Evolutionary conservation across 2,113 vertebrate genomes (phyloP), one percentile per base, ranked within the genome.

Genomic region (Chloropsis hardwickii): DNA sequence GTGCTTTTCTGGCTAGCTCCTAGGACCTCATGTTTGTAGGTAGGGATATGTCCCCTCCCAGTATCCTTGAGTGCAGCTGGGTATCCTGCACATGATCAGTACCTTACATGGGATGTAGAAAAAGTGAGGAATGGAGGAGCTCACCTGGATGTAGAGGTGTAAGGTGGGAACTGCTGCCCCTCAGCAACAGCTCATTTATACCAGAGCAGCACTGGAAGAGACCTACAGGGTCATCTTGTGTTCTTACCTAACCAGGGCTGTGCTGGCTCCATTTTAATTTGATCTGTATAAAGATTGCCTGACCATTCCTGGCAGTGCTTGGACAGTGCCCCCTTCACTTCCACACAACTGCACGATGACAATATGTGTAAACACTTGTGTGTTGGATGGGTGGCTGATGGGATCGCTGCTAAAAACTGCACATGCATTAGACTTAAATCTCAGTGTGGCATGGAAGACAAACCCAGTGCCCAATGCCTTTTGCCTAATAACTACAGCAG

Each of bases 31-130:
- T 17, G 7, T 73, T 28, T 74, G 25, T 35, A 24, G 23, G 5
- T 3, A 18, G 39, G 9, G 42, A 18, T 72, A 5, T 50, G 11
- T 23, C 6, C 8, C 7, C 9, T 40, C 8, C 25, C 23, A 28
- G 0, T 24, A 12, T 54, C 22, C 20, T 58, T 44, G n/a, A 42
- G 21, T 51, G 23, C 35, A 58, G 6, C 42, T 78, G 64, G 31
- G 25, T 11, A 42, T n/a, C 23, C 21, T 33, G 17, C 1, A 1
- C 1, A 0, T 39, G 44, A 61, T 29, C 1, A 0, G 14, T 73
- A 22, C 31, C 14, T 88, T 72, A 31, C 37, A 6, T 29, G 60
- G 28, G 14, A 22, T 78, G 7, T 56, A 19, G 25, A 86, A 42
- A 18, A 39, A 53, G 45, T 20, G 33, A 17, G 33, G 40, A 6